Evolutionary conservation across 2,797 vertebrate genomes (phyloP), one percentile per base, ranked within the genome.

Genomic region (Phyllotis vaccarum): DNA sequence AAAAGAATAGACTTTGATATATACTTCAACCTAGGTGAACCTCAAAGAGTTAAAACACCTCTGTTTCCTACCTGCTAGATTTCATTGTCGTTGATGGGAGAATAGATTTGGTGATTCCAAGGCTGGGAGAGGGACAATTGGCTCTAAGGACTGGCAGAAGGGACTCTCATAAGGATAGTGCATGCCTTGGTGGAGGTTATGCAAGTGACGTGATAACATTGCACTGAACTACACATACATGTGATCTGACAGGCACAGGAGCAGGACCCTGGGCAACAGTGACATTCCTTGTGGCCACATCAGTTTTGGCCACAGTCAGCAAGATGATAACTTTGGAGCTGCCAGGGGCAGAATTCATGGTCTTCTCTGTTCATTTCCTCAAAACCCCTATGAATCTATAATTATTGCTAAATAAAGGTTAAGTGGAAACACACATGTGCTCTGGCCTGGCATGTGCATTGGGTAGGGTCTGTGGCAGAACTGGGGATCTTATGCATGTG

Each of bases 391-490:
- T 27, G 49, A 75, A 85, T 80, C 58, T 24, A 29, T 52, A 74
- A 72, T 86, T 91, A 92, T 87, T 80, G 74, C 46, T 58, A 93
- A 87, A 96, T 62, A 58, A 75, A 75, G 56, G n/a, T 85, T 72
- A 85, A 92, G 80, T 83, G 40, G 68, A 90, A 81, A 62, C 37
- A 37, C 52, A 49, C 29, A 78, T 37, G 37, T 14, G 5, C 29
- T 27, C 40, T 79, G 46, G 43, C 68, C 62, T 37, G 27, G 22
- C 31, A 40, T 40, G 76, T 22, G 14, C 34, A 52, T 16, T 70
- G 92, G 43, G 27, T 29, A 40, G 60, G 9, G 14, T 58, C 70
- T 54, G 3, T 10, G 34, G 2, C 31, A 80, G 9, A 43, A 19
- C 1, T 37, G 4, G 24, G 58, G 72, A 66, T 34, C 52, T 70